Evolutionary conservation across 2,797 vertebrate genomes (phyloP), one percentile per base, ranked within the genome.

Genomic region (Karalla daura): DNA sequence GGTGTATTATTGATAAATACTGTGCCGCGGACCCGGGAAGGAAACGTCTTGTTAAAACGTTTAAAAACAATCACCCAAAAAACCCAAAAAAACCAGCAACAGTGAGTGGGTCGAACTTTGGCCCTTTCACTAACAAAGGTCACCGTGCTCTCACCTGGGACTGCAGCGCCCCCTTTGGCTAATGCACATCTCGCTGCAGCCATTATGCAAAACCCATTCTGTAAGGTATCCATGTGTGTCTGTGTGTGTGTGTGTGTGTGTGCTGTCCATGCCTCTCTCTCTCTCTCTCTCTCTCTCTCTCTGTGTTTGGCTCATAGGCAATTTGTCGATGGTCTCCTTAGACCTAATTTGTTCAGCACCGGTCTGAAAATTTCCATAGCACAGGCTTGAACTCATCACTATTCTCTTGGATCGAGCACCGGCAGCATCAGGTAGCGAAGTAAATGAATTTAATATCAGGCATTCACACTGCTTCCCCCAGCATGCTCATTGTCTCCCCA

Each of bases 251-350:
- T 30, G 18, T 66, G 11, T 53, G 14, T 43, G 10, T 55, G 47
- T 18, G 39, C 60, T 46, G 36, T 3, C 49, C 41, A 10, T 65
- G 21, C 21, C n/a, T 39, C 56, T 70, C 32, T 65, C 67, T n/a
- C n/a, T n/a, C n/a, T n/a, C n/a, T n/a, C n/a, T n/a, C n/a, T n/a
- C 64, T 17, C 59, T 52, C 61, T 75, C 64, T 63, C 63, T 76
- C 58, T 70, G 65, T 55, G 67, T 78, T 81, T 81, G 72, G 62
- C 68, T 76, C 56, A 53, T 28, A 64, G 55, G 59, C 77, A 85
- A 79, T 84, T 84, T 86, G 82, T 85, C 53, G 70, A 63, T 18
- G 36, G 76, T 88, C 80, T 86, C 87, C 60, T 86, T 56, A 82
- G 81, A 83, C 84, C 75, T 85, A 81, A 87, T 90, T 87, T 86